phyloP scores from a whole-genome alignment of 2,113 vertebrate species.

The Oryzias curvinotus region DNA sequence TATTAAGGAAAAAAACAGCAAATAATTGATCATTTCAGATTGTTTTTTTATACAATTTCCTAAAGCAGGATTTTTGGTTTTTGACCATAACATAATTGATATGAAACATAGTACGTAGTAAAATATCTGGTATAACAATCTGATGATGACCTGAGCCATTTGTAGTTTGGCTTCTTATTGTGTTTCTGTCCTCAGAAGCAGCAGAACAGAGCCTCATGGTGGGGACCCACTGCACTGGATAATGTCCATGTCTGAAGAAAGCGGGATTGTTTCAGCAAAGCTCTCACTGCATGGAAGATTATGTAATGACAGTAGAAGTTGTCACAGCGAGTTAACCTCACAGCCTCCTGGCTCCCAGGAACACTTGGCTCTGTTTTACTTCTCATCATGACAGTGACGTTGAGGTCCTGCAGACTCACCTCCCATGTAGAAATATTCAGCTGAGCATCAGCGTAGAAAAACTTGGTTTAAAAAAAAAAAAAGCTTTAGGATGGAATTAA shows the following conservation, averaged over 20 bases:
- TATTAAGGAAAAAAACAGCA: no score
- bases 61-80: no score
- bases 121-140: no score
- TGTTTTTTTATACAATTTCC: no score
- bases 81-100: no score
- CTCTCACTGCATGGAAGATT: conserved; percentile 52
- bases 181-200: conserved; percentile 8
- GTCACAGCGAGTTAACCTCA: conserved; percentile 60
- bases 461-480: no score
- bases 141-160: no score
- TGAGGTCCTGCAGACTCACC: conserved; percentile 28
- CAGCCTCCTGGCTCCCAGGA: conserved; percentile 48
- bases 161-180: background rate
- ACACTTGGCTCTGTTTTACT: conserved; percentile 58
- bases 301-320: conserved; percentile 60
- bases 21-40: no score
- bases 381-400: conserved; percentile 52
- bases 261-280: conserved; percentile 12
- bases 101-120: no score
- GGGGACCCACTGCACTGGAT: conserved; percentile 23
- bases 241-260: conserved; percentile 23
- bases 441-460: background rate
- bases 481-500: no score
- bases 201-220: conserved; percentile 11
- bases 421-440: background rate